These are phyloP conservation scores for Andrena cerasifolii DNA, from an alignment of 1,140 invertebrate species.

Conservation along the genomic window DNA sequence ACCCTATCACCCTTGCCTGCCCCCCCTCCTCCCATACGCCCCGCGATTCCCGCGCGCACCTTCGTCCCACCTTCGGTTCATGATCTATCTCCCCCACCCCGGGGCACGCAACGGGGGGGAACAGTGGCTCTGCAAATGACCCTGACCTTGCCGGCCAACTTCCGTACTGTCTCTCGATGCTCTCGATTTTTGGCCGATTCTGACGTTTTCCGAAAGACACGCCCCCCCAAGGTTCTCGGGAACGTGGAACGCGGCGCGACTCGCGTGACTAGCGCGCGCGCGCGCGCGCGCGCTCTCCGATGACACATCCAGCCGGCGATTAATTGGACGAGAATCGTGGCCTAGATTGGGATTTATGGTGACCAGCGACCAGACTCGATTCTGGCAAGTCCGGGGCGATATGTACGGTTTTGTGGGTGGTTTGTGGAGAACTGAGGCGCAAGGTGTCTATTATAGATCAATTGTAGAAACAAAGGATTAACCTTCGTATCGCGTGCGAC, in stretches of 20 bases:
- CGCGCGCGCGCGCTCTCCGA: too few relatives aligned
- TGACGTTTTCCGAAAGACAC: neutral
- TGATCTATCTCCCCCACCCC: conserved; percentile 59
- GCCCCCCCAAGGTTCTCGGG: too few relatives aligned
- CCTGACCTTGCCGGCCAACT: conserved; percentile 79
- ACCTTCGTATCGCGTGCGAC: too few relatives aligned
- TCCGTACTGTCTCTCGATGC: conserved; percentile 74
- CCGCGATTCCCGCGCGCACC: conserved; percentile 34
- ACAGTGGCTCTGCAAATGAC: conserved; percentile 67
- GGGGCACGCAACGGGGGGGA: neutral
- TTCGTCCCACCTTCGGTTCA: conserved; percentile 61
- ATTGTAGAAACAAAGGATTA: too few relatives aligned
- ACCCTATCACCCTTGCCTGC: conserved; percentile 7
- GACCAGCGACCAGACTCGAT: neutral
- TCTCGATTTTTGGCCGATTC: conserved; percentile 50
- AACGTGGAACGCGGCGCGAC: too few relatives aligned
- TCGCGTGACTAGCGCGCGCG: too few relatives aligned
- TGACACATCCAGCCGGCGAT: neutral
- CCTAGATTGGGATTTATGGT: neutral
- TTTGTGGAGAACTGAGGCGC: too few relatives aligned
- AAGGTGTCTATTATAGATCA: too few relatives aligned
- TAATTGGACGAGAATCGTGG: neutral
- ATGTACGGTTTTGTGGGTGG: too few relatives aligned
- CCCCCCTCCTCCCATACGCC: conserved; percentile 11
- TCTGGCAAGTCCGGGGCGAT: too few relatives aligned